Percentiles rank a stretch among this genome's conserved stretches.
These are phyloP conservation scores for Notoglanidium macrostoma DNA, from an alignment of 2,797 vertebrate genomes.

Conservation along the genomic window DNA sequence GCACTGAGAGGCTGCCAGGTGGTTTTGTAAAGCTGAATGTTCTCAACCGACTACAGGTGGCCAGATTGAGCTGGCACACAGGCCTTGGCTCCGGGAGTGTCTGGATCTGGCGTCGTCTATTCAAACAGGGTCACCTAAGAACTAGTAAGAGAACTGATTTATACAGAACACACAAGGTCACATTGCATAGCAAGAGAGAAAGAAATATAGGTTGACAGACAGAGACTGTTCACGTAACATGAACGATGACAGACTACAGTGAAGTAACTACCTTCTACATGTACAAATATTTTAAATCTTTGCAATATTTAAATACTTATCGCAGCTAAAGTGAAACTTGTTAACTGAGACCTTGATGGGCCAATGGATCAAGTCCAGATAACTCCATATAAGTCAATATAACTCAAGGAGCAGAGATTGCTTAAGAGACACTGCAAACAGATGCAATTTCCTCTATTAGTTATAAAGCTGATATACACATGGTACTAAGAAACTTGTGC, in stretches of 20 bases:
- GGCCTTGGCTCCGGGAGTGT: constrained; percentile 5
- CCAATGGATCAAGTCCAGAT: not conserved
- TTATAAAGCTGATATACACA: not conserved
- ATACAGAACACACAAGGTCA: not conserved
- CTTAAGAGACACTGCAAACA: not conserved
- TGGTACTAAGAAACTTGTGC: not conserved
- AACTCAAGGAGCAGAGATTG: not conserved
- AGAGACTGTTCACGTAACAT: not conserved
- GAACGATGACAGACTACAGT: not conserved
- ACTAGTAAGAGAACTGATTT: not conserved
- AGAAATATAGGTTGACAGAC: not conserved
- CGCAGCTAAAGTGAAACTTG: not conserved
- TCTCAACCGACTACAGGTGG: constrained; percentile 33
- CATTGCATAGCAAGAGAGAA: not conserved
- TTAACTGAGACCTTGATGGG: constrained; percentile 6
- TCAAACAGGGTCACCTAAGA: not conserved
- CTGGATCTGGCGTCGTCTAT: not conserved
- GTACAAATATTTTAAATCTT: not conserved
- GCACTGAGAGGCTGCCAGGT: constrained; percentile 40
- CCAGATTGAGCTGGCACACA: constrained; percentile 31
- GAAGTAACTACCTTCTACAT: not conserved
- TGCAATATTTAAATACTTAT: not conserved
- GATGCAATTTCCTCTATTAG: not conserved
- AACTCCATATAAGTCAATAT: not conserved
- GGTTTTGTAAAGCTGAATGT: constrained; percentile 39